These are phyloP conservation scores for Sphaerophoria taeniata DNA, from an alignment of 2,888 invertebrate genomes.

Conservation along the genomic window DNA sequence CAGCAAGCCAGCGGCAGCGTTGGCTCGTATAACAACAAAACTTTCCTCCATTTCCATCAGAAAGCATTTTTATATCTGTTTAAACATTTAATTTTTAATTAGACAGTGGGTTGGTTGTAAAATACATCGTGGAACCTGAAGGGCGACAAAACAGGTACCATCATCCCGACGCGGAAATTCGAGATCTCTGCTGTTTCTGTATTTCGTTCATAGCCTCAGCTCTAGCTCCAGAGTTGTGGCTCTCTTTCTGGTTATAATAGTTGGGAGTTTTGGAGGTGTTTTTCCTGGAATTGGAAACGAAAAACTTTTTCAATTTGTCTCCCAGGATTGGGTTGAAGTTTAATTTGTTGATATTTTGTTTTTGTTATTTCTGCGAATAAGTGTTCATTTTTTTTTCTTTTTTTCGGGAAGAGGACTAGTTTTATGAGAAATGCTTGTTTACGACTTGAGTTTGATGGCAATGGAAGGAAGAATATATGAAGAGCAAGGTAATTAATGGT, in stretches of 20 bases:
- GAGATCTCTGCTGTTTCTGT: background rate
- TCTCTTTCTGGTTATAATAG: background rate
- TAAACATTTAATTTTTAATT: too few relatives aligned
- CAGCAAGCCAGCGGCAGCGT: background rate
- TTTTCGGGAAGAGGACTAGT: background rate
- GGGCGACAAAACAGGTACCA: constrained; percentile 4
- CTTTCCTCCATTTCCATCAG: constrained; percentile 38
- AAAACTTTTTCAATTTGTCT: constrained; percentile 61
- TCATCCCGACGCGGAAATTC: constrained; percentile 1
- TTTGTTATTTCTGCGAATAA: too few relatives aligned
- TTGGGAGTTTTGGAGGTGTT: constrained; percentile 39
- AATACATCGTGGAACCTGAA: constrained; percentile 10
- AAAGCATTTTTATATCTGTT: constrained; percentile 68
- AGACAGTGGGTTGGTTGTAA: constrained; percentile 59
- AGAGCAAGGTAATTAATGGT: constrained; percentile 31
- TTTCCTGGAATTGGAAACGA: constrained; percentile 45
- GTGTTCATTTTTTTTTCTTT: background rate
- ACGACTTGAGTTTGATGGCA: too few relatives aligned
- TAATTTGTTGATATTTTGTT: constrained; percentile 34
- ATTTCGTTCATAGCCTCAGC: too few relatives aligned
- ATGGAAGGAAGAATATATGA: too few relatives aligned
- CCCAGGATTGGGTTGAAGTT: constrained; percentile 32
- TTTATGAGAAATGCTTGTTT: constrained; percentile 5
- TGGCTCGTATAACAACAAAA: background rate
- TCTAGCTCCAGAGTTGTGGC: too few relatives aligned